These are phyloP conservation scores for Gastrophysa polygoni DNA, from an alignment of 2,888 invertebrate genomes.

Conservation along the genomic window DNA sequence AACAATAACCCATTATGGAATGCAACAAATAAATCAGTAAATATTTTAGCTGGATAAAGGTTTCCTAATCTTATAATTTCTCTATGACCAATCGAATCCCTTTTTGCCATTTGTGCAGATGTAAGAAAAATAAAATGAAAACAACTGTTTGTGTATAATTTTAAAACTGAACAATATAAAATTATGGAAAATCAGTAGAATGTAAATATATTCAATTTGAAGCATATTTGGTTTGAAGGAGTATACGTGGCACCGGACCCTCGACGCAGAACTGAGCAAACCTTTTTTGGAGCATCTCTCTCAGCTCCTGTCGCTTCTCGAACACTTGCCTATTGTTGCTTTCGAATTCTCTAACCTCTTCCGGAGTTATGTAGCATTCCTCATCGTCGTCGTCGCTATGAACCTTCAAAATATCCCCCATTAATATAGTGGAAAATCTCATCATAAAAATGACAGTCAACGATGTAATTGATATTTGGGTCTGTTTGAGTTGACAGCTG, in stretches of 20 bases:
- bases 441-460: neutral
- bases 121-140: slow-evolving; percentile 30
- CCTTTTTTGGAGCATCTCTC: slow-evolving; percentile 80
- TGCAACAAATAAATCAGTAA: slow-evolving; percentile 55
- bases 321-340: slow-evolving; percentile 78
- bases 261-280: slow-evolving; percentile 80
- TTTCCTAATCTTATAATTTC: slow-evolving; percentile 14
- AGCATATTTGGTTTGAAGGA: slow-evolving; percentile 55
- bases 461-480: too few species aligned
- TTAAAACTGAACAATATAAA: slow-evolving; percentile 37
- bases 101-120: slow-evolving; percentile 29
- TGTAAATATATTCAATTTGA: slow-evolving; percentile 48
- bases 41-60: slow-evolving; percentile 37
- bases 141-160: slow-evolving; percentile 34
- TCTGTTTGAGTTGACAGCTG: too few species aligned
- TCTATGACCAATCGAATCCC: slow-evolving; percentile 5
- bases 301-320: slow-evolving; percentile 80
- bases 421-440: too few species aligned
- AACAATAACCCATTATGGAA: slow-evolving; percentile 57
- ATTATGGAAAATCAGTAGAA: slow-evolving; percentile 35
- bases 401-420: slow-evolving; percentile 62
- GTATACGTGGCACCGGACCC: slow-evolving; percentile 58
- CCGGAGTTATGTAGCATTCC: slow-evolving; percentile 81
- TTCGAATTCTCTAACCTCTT: slow-evolving; percentile 87
- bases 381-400: slow-evolving; percentile 79